These are phyloP conservation scores for Steinernema khuongi DNA, from an alignment of 1,140 invertebrate genomes.

Conservation along the genomic window DNA sequence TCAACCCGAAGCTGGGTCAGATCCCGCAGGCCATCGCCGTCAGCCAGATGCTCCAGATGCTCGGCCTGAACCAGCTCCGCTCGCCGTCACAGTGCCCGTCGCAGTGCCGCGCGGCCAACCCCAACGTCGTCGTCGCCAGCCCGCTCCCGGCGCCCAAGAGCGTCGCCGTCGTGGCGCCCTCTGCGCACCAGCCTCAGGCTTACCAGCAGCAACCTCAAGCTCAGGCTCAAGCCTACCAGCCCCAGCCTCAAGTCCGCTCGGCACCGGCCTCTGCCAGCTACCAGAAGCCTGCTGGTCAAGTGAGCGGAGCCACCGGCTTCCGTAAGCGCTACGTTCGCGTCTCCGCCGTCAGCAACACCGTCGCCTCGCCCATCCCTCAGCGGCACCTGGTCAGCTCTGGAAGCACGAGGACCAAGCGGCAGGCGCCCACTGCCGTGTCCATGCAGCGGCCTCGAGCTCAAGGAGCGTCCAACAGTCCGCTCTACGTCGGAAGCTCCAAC, in stretches of 20 bases:
- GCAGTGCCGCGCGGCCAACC: not conserved
- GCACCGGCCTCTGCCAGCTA: not conserved
- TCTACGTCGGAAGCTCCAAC: not conserved
- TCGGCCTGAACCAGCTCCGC: constrained; percentile 15
- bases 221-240: not conserved
- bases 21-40: constrained; percentile 51
- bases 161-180: not conserved
- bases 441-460: not conserved
- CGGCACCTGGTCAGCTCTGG: not conserved
- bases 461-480: constrained; percentile 20
- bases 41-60: constrained; percentile 44
- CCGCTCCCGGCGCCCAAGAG: constrained; percentile 4
- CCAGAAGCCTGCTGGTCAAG: not conserved
- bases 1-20: constrained; percentile 49
- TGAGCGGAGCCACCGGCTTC: not conserved
- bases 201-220: constrained; percentile 11
- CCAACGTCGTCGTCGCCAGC: not conserved
- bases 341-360: constrained; percentile 6
- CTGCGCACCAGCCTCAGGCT: not conserved
- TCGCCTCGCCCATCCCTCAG: not conserved
- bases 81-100: not conserved
- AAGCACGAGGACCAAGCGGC: constrained; percentile 9
- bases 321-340: not conserved
- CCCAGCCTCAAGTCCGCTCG: not conserved
- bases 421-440: not conserved